These are phyloP conservation scores for Pongo abelii DNA, from an alignment of 2,113 vertebrate genomes.

Conservation along the genomic window DNA sequence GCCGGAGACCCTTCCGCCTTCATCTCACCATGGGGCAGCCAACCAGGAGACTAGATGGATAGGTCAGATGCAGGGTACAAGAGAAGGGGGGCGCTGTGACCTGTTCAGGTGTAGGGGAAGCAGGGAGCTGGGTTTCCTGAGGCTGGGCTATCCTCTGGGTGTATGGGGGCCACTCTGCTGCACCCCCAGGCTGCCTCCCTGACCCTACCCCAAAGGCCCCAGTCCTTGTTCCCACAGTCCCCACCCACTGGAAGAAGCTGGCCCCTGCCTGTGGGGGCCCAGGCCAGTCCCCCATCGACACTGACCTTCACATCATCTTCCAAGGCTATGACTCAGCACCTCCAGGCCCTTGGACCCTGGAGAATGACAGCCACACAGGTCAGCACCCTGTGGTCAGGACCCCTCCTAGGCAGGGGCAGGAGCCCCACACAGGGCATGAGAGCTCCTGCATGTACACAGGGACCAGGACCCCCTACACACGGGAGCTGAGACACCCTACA, in stretches of 20 bases:
- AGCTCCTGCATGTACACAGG: background rate
- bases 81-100: background rate
- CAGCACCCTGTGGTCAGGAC: background rate
- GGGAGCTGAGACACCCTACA: background rate
- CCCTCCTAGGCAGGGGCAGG: background rate
- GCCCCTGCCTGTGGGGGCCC: constrained; percentile 61
- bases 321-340: constrained; percentile 86
- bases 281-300: constrained; percentile 90
- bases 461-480: background rate
- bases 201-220: background rate
- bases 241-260: constrained; percentile 82
- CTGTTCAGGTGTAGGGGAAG: background rate
- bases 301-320: constrained; percentile 84
- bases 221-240: constrained; percentile 69
- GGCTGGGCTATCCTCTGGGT: background rate
- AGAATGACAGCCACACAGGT: constrained; percentile 88
- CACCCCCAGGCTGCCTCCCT: background rate
- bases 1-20: too few species aligned
- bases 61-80: background rate
- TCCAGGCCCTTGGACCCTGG: constrained; percentile 85
- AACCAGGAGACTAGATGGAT: background rate
- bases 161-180: background rate
- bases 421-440: background rate
- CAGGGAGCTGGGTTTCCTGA: background rate
- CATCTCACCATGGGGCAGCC: background rate